These are phyloP conservation scores for Agonopterix subpropinquella DNA, from an alignment of 2,888 invertebrate species.

Conservation along the genomic window DNA sequence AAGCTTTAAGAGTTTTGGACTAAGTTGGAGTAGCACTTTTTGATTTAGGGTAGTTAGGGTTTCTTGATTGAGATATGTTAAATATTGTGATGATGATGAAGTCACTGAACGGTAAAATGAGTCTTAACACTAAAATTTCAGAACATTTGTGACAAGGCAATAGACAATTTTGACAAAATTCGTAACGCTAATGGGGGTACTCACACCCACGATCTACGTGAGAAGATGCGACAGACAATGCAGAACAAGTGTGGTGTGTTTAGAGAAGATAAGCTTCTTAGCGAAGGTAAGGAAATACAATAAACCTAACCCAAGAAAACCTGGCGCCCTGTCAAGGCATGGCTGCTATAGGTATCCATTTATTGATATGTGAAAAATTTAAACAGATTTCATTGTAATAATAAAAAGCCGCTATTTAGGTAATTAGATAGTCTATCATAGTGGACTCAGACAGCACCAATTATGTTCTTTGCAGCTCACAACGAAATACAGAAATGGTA, in stretches of 20 bases:
- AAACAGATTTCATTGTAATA: too few relatives aligned
- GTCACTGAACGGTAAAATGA: too few relatives aligned
- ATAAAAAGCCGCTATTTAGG: too few relatives aligned
- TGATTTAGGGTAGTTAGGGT: too few relatives aligned
- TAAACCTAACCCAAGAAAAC: too few relatives aligned
- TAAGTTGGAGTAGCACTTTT: too few relatives aligned
- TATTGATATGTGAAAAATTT: too few relatives aligned
- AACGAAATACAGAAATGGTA: conserved; percentile 82
- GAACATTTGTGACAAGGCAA: conserved; percentile 90
- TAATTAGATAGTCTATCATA: background rate
- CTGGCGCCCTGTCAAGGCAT: too few relatives aligned
- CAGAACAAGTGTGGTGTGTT: conserved; percentile 99
- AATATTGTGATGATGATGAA: too few relatives aligned
- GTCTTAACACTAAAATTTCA: conserved; percentile 38
- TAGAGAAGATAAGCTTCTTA: conserved; percentile 87
- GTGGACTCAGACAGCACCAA: background rate
- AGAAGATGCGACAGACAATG: conserved; percentile 95
- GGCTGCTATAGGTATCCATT: too few relatives aligned
- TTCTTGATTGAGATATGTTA: too few relatives aligned
- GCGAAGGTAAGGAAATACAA: conserved; percentile 82
- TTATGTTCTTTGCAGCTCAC: conserved; percentile 25
- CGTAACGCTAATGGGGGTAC: conserved; percentile 84
- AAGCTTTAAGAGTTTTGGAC: too few relatives aligned
- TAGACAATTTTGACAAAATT: conserved; percentile 91
- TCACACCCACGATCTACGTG: conserved; percentile 85